phyloP scores from a whole-genome alignment of 1,140 invertebrate species.

The Penaeus vannamei region DNA sequence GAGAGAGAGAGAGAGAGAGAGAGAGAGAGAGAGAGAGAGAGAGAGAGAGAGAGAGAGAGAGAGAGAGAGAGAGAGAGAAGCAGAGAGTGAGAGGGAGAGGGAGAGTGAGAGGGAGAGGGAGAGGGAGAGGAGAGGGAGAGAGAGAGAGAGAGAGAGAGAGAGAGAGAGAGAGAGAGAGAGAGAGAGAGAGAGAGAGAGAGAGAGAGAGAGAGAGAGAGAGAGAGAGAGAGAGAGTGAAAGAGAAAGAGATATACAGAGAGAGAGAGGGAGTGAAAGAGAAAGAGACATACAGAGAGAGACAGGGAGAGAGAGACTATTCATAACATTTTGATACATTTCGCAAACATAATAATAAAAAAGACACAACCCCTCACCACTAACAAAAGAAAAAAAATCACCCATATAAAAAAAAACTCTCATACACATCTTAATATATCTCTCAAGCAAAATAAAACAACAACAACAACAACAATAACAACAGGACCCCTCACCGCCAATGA shows the following conservation, averaged over 20 bases:
- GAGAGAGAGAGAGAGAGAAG: not conserved
- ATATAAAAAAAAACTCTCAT: no score
- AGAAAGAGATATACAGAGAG: no score
- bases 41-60: not conserved
- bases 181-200: slow-evolving; percentile 18
- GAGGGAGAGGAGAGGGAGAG: slow-evolving; percentile 8
- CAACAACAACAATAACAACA: no score
- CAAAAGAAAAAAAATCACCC: no score
- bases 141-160: slow-evolving; percentile 35
- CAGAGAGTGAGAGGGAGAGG: no score
- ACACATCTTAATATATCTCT: no score
- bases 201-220: slow-evolving; percentile 11
- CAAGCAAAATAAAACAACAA: no score
- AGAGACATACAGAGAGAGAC: no score
- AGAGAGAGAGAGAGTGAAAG: slow-evolving; percentile 22
- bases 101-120: slow-evolving; percentile 36
- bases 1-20: not conserved
- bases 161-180: not conserved
- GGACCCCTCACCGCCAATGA: no score
- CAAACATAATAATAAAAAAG: not conserved
- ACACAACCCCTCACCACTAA: not conserved
- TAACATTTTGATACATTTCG: not conserved
- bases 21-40: no score
- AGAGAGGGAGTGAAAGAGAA: no score
- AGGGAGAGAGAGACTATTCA: not conserved